Base-by-base conservation (phyloP, 1,140 invertebrate genomes). In the Drosophila sucinea region DNA sequence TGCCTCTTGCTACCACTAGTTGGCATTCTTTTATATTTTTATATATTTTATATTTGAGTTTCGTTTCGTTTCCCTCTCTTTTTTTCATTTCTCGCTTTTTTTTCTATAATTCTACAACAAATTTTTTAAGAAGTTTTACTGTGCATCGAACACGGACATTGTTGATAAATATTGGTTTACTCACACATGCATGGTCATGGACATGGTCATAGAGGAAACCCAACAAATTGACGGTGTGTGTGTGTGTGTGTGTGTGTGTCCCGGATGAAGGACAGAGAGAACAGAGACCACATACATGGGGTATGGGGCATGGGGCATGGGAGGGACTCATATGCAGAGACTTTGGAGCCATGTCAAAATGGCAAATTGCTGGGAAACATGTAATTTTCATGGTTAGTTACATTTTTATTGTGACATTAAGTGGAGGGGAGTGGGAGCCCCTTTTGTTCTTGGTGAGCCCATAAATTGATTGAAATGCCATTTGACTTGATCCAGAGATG, bases 321-420 rank as follows among this genome's bases (percentile, higher is more conserved):
- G 8, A 0, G 4, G 5, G 41, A 47, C 47, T 76, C 79, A 67
- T 79, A 76, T 81, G 74, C 79, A 74, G 79, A 78, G 79, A 78
- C 79, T 73, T 77, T 79, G 79, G 62, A 75, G 56, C 67, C 41
- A 75, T 81, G 85, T 84, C 80, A 89, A 74, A 87, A 89, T 63
- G 73, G 77, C 85, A 87, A 87, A 89, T 87, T 89, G 81, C 84
- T 89, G 84, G 77, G 80, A 84, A 87, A 87, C 84, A 89, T 87
- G 84, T 87, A 83, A 87, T 87, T 87, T 87, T 87, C 84, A 87
- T 87, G 84, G 84, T 87, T 87, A 87, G 84, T 87, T 87, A 87
- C 84, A 89, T 89, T 87, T 87, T 89, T 87, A 89, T 87, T 87
- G 84, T 87, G 84, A 84, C 84, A 87, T 87, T 87, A 87, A 87